Evolutionary conservation across 2,113 vertebrate species (phyloP), one percentile per base, ranked within the genome.

Genomic region (Brevimyrus niger): DNA sequence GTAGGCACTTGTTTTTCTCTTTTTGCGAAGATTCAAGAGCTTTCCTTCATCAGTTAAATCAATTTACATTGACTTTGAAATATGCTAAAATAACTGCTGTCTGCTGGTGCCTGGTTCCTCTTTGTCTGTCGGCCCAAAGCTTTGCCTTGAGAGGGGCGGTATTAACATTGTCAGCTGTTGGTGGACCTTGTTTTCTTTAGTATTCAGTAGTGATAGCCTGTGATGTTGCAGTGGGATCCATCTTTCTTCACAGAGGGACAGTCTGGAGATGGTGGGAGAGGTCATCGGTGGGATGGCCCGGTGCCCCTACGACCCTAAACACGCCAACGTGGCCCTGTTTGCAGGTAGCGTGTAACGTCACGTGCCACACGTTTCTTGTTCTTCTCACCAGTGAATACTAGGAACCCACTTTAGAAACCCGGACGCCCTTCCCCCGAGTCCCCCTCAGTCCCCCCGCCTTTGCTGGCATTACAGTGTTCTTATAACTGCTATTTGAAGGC

Each of bases 321-420:
- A 99, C 0, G 98, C 97, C 93, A 99, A 99, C 3, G 97, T 99
- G 86, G 98, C 98, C 76, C 95, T 99, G 89, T 99, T 99, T 93
- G 97, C 98, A 92, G 98, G 98, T 99, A 89, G 94, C 88, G 0
- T 21, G 11, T n/a, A 11, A 51, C 7, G 7, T 35, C 19, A 10
- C 44, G 21, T 19, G n/a, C 50, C 4, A 7, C 27, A 51, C 31
- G 17, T 87, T 21, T 87, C 1, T 48, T 55, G n/a, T 51, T 87
- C 27, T 27, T 38, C 7, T 53, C 82, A 84, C 61, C n/a, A 27
- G 1, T 27, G n/a, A 65, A 65, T 27, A 65, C n/a, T 31, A 65
- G n/a, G 27, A 65, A 65, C 23, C 61, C n/a, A 65, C 55, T 61
- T 31, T 69, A 69, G 9, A 69, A 47, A n/a, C 83, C 23, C 7